phyloP scores from a whole-genome alignment of 2,797 vertebrate species.

The Tarsius wallacei region DNA sequence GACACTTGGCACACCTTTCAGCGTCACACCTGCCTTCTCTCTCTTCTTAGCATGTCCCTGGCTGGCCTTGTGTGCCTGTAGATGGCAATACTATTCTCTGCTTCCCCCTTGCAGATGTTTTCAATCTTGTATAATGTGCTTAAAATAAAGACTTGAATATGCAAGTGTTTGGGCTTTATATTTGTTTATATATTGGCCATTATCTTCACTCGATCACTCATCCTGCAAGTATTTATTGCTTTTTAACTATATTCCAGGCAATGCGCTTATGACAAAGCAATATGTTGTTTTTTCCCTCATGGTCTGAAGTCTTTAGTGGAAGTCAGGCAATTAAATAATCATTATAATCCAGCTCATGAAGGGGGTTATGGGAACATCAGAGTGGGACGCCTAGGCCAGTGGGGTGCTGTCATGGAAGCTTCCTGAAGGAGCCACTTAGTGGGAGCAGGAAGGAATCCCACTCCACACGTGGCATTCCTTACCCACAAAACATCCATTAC shows the following conservation, averaged over 20 bases:
- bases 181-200: neutral
- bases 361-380: neutral
- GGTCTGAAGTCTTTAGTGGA: neutral
- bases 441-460: neutral
- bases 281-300: neutral
- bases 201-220: neutral
- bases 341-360: neutral
- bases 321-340: neutral
- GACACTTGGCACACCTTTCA: neutral
- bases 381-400: neutral
- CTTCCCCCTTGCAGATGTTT: neutral
- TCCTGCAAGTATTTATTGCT: neutral
- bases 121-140: neutral
- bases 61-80: neutral
- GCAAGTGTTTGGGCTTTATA: neutral
- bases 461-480: neutral
- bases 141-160: neutral
- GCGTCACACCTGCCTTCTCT: neutral
- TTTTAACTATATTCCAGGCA: neutral
- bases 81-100: neutral
- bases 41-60: neutral
- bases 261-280: neutral
- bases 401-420: neutral
- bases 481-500: accelerated
- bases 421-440: neutral